Conservation (phyloP, 2,113 vertebrate species). For the Mirza zaza region DNA sequence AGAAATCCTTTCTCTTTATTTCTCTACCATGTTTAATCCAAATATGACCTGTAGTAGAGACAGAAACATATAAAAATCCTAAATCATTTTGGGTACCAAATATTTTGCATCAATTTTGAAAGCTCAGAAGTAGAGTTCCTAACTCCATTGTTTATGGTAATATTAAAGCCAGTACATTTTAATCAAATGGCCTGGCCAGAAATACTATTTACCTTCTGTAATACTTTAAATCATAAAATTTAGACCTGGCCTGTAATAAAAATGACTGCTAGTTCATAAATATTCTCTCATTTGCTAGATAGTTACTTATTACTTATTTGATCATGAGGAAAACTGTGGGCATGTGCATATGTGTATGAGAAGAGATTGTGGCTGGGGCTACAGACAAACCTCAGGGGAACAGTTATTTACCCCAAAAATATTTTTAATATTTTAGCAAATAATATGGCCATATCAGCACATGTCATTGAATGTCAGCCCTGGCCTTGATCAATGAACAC, state of each 20-base stretch:
- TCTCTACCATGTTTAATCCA: neutral
- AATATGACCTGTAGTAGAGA: neutral
- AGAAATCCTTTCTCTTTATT: neutral
- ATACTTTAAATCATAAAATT: neutral
- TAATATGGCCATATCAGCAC: neutral
- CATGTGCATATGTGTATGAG: rapidly evolving
- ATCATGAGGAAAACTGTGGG: neutral
- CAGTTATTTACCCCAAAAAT: neutral
- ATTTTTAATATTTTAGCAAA: neutral
- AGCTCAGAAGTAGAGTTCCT: neutral
- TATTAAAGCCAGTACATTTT: neutral
- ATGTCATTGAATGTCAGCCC: neutral
- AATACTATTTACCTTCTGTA: neutral
- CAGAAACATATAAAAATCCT: neutral
- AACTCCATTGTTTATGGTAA: neutral
- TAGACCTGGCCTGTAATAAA: neutral
- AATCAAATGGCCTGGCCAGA: neutral
- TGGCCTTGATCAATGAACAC: neutral
- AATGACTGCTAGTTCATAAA: neutral
- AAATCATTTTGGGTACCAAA: neutral
- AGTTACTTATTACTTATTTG: neutral
- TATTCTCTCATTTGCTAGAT: neutral
- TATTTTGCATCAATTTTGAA: neutral
- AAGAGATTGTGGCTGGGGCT: neutral
- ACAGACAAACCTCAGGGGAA: neutral